phyloP scores from a whole-genome alignment of 2,888 invertebrate genomes.

The Plebejus anna region DNA sequence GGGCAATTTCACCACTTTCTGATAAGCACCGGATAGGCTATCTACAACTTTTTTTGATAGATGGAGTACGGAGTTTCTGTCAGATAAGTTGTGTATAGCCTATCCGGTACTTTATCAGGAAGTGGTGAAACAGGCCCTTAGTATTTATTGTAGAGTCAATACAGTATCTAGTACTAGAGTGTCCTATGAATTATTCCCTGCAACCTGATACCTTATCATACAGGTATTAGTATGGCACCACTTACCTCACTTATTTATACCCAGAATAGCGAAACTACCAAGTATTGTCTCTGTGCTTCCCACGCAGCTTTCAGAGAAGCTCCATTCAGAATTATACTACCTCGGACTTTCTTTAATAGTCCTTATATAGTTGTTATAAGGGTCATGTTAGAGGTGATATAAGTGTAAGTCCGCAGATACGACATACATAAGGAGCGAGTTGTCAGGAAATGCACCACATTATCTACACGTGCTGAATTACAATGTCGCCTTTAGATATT shows the following conservation, averaged over 20 bases:
- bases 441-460: constrained; percentile 15
- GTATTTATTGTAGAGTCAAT: not conserved
- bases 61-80: too few species aligned
- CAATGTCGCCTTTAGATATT: not conserved
- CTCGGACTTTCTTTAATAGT: not conserved
- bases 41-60: too few species aligned
- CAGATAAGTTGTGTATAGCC: too few species aligned
- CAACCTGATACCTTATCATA: constrained; percentile 1
- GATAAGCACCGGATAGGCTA: too few species aligned
- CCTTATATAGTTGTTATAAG: not conserved
- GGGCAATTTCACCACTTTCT: too few species aligned
- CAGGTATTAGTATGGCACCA: constrained; percentile 12
- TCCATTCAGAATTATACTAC: not conserved
- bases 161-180: not conserved
- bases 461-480: not conserved
- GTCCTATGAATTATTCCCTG: constrained; percentile 3
- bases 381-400: not conserved
- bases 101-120: too few species aligned
- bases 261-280: constrained; percentile 14
- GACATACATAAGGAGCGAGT: not conserved
- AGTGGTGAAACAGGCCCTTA: not conserved
- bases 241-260: constrained; percentile 5
- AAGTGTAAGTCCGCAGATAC: not conserved
- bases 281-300: constrained; percentile 6
- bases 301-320: constrained; percentile 14